Conservation (phyloP, 2,113 vertebrate genomes). For the Lipophrys pholis region DNA sequence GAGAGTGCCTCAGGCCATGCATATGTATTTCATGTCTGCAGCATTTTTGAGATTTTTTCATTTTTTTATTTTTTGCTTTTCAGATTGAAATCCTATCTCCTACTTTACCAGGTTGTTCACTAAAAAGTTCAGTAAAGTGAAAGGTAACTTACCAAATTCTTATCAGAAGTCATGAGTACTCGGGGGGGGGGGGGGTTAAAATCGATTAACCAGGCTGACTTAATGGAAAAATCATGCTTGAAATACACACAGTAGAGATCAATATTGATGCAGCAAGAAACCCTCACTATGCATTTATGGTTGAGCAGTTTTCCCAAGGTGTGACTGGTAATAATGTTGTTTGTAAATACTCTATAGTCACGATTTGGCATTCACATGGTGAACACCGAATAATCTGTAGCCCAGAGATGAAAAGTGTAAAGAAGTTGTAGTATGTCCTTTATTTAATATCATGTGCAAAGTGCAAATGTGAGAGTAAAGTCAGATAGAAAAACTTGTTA, state of each 20-base stretch:
- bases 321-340: too few relatives aligned
- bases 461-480: too few relatives aligned
- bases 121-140: not conserved
- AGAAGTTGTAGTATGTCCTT: too few relatives aligned
- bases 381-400: too few relatives aligned
- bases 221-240: not conserved
- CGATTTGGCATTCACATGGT: too few relatives aligned
- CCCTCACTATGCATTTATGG: not conserved
- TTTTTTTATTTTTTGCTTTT: not conserved
- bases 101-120: not conserved
- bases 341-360: too few relatives aligned
- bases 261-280: not conserved
- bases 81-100: constrained; percentile 23
- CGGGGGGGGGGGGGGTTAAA: too few relatives aligned
- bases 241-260: not conserved
- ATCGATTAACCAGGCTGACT: not conserved
- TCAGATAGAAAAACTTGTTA: too few relatives aligned
- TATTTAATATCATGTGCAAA: too few relatives aligned
- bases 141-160: not conserved
- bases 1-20: constrained; percentile 5
- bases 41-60: constrained; percentile 24
- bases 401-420: too few relatives aligned
- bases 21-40: constrained; percentile 24
- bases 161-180: not conserved
- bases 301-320: not conserved